Base-by-base conservation (phyloP, 2,797 vertebrate species). In the Argentina silus region DNA sequence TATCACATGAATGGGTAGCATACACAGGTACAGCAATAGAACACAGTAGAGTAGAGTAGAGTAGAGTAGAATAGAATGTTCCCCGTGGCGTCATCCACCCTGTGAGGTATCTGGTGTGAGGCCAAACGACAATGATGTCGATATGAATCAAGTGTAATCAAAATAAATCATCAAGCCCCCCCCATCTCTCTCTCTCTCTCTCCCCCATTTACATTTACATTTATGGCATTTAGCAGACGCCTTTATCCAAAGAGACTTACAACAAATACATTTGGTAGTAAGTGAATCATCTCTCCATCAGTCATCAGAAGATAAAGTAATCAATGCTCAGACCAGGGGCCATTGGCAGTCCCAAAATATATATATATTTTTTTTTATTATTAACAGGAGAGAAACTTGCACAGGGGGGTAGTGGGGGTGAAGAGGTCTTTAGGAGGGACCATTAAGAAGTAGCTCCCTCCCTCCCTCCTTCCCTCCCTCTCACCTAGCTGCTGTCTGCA, bases 401-500 rank as follows among this genome's bases (percentile, higher is more conserved):
- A n/a, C n/a, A n/a, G n/a, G n/a, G n/a, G n/a, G n/a, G n/a, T n/a
- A n/a, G n/a, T n/a, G n/a, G n/a, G n/a, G n/a, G n/a, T n/a, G n/a
- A n/a, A n/a, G n/a, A n/a, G n/a, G n/a, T n/a, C n/a, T n/a, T n/a
- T n/a, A n/a, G n/a, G n/a, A n/a, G n/a, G n/a, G n/a, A n/a, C n/a
- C n/a, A n/a, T n/a, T n/a, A n/a, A n/a, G n/a, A n/a, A n/a, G n/a
- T n/a, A n/a, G n/a, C n/a, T n/a, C 51, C 23, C 64, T 11, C 45
- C 23, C 14, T 23, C 12, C n/a, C 27, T 36, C 27, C 27, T 4
- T 36, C 27, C 27, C 27, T 36, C 7, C 4, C 69, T 74, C 86
- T 93, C 81, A 99, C 98, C 97, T 59, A 99, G 93, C 88, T 96
- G 96, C 84, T 96, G 94, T 78, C 95, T 96, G 89, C 97, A 99